Evolutionary conservation across 2,888 invertebrate genomes (phyloP).

Genomic region (Phengaris alcon): DNA sequence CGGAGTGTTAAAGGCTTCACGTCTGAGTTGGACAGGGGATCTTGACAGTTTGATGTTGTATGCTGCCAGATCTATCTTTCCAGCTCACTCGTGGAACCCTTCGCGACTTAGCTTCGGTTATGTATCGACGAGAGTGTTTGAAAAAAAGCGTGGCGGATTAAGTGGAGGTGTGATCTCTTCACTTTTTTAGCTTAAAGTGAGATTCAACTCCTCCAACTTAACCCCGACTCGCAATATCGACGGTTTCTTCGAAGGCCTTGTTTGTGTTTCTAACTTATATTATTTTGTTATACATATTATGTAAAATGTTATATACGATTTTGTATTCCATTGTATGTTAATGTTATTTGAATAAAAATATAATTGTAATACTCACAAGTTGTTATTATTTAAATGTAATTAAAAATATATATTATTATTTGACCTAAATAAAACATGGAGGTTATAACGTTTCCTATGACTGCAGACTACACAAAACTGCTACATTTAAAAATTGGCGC

Average conservation of each 20-base stretch:
- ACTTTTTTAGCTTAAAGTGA: slow-evolving; percentile 79
- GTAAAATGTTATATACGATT: not conserved
- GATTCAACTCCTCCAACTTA: slow-evolving; percentile 82
- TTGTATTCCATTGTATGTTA: not conserved
- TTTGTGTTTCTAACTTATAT: slow-evolving; percentile 12
- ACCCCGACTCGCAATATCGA: slow-evolving; percentile 65
- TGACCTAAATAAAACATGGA: not conserved
- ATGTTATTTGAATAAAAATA: slow-evolving; percentile 1
- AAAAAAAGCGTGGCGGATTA: slow-evolving; percentile 64
- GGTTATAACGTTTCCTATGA: not conserved
- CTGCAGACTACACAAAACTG: not conserved
- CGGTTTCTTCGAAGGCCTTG: slow-evolving; percentile 39
- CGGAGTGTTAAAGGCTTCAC: slow-evolving; percentile 53
- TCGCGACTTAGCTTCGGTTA: slow-evolving; percentile 35
- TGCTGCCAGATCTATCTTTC: slow-evolving; percentile 81
- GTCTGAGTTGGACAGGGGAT: slow-evolving; percentile 80
- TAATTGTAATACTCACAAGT: not conserved
- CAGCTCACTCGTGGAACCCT: slow-evolving; percentile 75
- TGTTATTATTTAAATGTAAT: not conserved
- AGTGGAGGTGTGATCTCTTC: slow-evolving; percentile 82
- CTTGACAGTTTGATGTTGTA: slow-evolving; percentile 71
- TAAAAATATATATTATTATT: not conserved
- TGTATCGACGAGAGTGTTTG: slow-evolving; percentile 17
- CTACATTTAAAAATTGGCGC: slow-evolving; percentile 29
- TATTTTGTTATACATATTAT: not conserved